Evolutionary conservation across 2,113 vertebrate genomes (phyloP).

Genomic region (Mustelus asterias): DNA sequence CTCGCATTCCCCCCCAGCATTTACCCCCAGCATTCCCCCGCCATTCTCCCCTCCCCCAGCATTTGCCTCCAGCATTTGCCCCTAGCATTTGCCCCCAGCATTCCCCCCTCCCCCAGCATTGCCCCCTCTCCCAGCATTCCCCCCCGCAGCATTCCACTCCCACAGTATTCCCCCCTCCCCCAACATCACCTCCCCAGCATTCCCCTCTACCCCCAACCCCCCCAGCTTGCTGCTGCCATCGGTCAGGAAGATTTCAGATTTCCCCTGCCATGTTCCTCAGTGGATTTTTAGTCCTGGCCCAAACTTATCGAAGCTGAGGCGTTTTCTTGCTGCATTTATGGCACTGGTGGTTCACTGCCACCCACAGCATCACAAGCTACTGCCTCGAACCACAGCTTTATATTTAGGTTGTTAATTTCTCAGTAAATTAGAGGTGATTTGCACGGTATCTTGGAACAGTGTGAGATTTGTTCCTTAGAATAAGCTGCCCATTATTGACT

Average conservation of each 20-base stretch:
- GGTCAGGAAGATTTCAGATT: background rate
- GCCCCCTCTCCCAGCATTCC: too few species aligned
- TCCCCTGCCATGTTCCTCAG: background rate
- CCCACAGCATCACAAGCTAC: background rate
- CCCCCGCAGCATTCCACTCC: too few species aligned
- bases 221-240: too few species aligned
- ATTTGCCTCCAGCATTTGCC: too few species aligned
- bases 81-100: too few species aligned
- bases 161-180: too few species aligned
- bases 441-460: background rate
- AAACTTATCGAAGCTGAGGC: background rate
- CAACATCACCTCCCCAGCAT: too few species aligned
- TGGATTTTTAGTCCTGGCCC: background rate
- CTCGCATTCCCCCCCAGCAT: too few species aligned
- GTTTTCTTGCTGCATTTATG: background rate
- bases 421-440: background rate
- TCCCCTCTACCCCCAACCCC: too few species aligned
- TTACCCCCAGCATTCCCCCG: too few species aligned
- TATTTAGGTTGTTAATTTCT: background rate
- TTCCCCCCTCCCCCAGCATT: too few species aligned
- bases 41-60: too few species aligned
- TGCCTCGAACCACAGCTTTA: background rate
- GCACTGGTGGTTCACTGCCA: background rate
- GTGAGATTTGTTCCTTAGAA: background rate
- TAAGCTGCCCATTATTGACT: background rate